Evolutionary conservation across 2,797 vertebrate species (phyloP).

Genomic region (Champsocephalus esox): DNA sequence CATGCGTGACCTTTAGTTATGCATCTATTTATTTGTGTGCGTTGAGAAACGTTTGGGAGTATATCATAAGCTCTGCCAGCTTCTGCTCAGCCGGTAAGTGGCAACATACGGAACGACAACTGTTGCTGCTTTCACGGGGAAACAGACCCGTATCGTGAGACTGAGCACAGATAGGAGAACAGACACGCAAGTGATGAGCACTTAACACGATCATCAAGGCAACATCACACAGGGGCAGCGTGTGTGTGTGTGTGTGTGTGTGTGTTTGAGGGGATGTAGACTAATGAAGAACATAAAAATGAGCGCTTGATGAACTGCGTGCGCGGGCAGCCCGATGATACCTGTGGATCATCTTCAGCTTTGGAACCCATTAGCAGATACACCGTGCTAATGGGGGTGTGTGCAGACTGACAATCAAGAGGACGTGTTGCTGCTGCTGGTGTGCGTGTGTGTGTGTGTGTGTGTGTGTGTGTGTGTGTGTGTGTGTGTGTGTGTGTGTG

Average conservation of each 20-base stretch:
- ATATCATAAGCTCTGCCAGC: slow-evolving; percentile 47
- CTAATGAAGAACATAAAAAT: slow-evolving; percentile 64
- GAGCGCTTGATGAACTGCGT: slow-evolving; percentile 57
- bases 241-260: slow-evolving; percentile 9
- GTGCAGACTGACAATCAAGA: slow-evolving; percentile 53
- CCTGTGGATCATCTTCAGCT: slow-evolving; percentile 64
- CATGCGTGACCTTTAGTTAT: neutral
- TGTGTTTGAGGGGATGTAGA: slow-evolving; percentile 18
- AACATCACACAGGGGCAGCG: slow-evolving; percentile 22
- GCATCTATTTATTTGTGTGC: slow-evolving; percentile 7
- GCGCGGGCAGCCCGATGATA: slow-evolving; percentile 32
- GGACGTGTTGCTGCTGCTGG: slow-evolving; percentile 18
- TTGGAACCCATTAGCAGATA: slow-evolving; percentile 59
- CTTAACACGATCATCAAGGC: slow-evolving; percentile 60
- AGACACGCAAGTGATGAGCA: slow-evolving; percentile 62
- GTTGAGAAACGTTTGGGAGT: slow-evolving; percentile 23
- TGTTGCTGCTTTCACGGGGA: slow-evolving; percentile 75
- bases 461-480: no score
- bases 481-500: no score
- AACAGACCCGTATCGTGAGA: slow-evolving; percentile 57
- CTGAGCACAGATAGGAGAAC: slow-evolving; percentile 62
- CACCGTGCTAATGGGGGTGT: slow-evolving; percentile 44
- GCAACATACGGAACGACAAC: slow-evolving; percentile 75
- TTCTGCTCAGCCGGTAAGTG: slow-evolving; percentile 61
- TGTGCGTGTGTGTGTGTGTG: no score